Conservation (phyloP, 2,797 vertebrate genomes). For the Periparus ater region DNA sequence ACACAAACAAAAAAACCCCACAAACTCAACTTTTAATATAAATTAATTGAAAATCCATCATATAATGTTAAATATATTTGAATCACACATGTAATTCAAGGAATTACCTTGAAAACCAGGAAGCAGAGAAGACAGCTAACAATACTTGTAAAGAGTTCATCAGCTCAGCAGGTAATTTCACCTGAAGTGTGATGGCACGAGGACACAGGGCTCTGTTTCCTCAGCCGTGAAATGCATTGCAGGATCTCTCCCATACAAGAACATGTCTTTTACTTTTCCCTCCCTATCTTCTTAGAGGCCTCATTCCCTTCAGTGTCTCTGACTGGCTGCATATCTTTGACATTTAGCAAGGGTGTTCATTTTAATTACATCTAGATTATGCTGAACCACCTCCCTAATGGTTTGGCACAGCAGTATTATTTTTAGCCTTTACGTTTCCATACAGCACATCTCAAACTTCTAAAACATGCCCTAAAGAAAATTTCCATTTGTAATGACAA, state of each 20-base stretch:
- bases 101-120: not conserved
- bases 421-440: slow-evolving; percentile 43
- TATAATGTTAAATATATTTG: not conserved
- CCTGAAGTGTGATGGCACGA: not conserved
- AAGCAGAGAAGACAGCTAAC: not conserved
- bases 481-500: not conserved
- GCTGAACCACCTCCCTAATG: not conserved
- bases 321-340: not conserved
- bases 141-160: not conserved
- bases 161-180: not conserved
- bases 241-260: not conserved
- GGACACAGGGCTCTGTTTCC: not conserved
- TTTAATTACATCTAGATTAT: slow-evolving; percentile 21
- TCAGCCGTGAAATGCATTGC: not conserved
- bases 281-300: not conserved
- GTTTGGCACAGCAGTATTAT: not conserved
- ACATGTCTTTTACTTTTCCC: not conserved
- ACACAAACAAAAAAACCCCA: too few relatives aligned
- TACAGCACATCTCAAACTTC: not conserved
- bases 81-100: not conserved
- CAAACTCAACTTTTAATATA: not conserved
- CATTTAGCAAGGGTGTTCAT: not conserved
- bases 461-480: slow-evolving; percentile 17
- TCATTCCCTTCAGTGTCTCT: not conserved
- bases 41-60: not conserved